phyloP scores from a whole-genome alignment of 2,888 invertebrate genomes.

The Subacronicta megacephala region DNA sequence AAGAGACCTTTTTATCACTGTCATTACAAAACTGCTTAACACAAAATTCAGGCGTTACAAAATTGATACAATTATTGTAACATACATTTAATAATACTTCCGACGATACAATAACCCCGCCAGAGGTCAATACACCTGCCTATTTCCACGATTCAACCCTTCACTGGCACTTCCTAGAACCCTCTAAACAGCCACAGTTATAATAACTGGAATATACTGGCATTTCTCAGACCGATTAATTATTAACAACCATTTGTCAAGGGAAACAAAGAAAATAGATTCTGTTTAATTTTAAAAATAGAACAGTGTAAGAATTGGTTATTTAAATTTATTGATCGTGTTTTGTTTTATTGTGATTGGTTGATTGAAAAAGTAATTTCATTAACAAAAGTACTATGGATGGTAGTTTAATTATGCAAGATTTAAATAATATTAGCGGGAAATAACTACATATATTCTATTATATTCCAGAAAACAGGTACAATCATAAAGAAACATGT shows the following conservation, averaged over 20 bases:
- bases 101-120: slow-evolving; percentile 29
- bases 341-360: no score
- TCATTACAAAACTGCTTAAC: no score
- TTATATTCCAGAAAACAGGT: no score
- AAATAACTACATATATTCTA: no score
- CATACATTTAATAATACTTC: slow-evolving; percentile 8
- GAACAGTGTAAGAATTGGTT: not conserved
- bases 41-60: not conserved
- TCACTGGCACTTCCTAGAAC: slow-evolving; percentile 21
- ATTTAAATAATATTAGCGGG: no score
- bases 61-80: slow-evolving; percentile 16
- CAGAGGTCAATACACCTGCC: slow-evolving; percentile 40
- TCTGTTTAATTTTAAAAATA: slow-evolving; percentile 13
- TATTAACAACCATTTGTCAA: slow-evolving; percentile 8
- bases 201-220: slow-evolving; percentile 1
- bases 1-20: no score
- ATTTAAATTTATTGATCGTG: not conserved
- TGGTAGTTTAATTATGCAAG: no score
- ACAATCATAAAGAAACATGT: no score
- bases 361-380: no score
- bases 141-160: slow-evolving; percentile 27
- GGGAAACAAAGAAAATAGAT: slow-evolving; percentile 12
- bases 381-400: no score
- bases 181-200: slow-evolving; percentile 2
- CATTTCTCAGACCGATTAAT: slow-evolving; percentile 17